A percentile compares a stretch with the other conserved stretches of the same genome.
Conservation (phyloP, 2,797 vertebrate genomes). For the Thaleichthys pacificus region DNA sequence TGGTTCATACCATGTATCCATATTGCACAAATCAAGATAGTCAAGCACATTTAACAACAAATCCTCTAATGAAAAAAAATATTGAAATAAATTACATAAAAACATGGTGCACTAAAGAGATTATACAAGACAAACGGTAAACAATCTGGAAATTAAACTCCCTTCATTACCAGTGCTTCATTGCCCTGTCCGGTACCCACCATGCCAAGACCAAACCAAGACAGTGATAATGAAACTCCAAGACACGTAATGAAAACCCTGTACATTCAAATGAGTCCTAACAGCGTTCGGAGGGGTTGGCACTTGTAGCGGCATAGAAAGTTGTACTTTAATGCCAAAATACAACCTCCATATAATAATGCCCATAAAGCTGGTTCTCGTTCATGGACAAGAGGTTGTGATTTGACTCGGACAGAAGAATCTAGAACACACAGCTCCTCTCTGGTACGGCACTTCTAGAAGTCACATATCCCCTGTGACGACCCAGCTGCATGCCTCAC, state of each 20-base stretch:
- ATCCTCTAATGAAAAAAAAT: background rate
- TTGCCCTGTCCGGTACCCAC: background rate
- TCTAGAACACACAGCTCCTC: too few relatives aligned
- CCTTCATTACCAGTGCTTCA: background rate
- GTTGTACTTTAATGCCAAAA: too few relatives aligned
- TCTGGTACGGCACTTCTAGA: too few relatives aligned
- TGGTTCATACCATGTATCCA: background rate
- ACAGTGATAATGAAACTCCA: background rate
- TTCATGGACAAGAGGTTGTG: too few relatives aligned
- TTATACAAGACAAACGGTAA: background rate
- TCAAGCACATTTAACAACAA: background rate
- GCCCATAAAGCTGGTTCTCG: too few relatives aligned
- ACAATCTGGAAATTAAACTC: background rate
- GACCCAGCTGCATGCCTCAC: too few relatives aligned
- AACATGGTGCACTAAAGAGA: background rate
- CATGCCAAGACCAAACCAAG: background rate
- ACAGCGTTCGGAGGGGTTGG: background rate
- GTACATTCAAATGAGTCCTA: background rate
- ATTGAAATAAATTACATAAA: background rate
- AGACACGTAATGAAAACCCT: background rate
- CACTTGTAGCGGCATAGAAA: too few relatives aligned
- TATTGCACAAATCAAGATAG: conserved; percentile 1
- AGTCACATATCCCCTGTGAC: too few relatives aligned
- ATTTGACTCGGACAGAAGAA: too few relatives aligned
- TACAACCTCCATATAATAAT: too few relatives aligned